Evolutionary conservation across 2,113 vertebrate genomes (phyloP).

Genomic region (Rafetus swinhoei): DNA sequence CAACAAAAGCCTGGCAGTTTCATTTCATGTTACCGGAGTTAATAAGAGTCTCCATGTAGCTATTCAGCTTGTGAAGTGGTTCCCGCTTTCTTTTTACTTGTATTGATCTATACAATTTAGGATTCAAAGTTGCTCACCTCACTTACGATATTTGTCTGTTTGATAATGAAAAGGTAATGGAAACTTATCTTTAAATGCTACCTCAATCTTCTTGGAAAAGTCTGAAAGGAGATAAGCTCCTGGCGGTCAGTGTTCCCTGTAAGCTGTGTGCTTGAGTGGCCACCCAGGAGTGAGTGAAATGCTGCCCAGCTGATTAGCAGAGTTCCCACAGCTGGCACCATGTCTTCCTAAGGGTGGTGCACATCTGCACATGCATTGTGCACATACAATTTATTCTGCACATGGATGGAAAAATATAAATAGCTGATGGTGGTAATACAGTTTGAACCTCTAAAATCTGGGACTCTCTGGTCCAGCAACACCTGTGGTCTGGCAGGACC

Average conservation of each 20-base stretch:
- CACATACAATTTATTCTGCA: no score
- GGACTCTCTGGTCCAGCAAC: no score
- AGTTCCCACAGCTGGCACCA: no score
- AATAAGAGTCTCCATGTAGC: constrained; percentile 5
- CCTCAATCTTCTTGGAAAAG: background rate
- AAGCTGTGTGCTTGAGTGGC: no score
- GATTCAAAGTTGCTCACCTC: constrained; percentile 40
- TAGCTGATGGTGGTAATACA: no score
- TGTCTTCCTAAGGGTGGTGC: no score
- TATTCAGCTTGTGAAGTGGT: constrained; percentile 48
- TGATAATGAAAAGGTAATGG: background rate
- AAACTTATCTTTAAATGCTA: background rate
- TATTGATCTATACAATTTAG: constrained; percentile 42
- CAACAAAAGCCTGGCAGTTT: constrained; percentile 41
- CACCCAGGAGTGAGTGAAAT: no score
- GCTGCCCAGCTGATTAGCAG: no score
- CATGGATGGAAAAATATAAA: no score
- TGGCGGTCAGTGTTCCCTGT: background rate
- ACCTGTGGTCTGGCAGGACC: no score
- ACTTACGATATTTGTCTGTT: constrained; percentile 24
- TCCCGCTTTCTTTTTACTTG: constrained; percentile 31
- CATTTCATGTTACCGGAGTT: constrained; percentile 55
- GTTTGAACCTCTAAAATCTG: no score
- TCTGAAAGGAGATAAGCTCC: background rate
- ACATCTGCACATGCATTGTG: no score